Evolutionary conservation across 2,113 vertebrate species (phyloP), one percentile per base, ranked within the genome.

Genomic region (Megaceryle maxima): DNA sequence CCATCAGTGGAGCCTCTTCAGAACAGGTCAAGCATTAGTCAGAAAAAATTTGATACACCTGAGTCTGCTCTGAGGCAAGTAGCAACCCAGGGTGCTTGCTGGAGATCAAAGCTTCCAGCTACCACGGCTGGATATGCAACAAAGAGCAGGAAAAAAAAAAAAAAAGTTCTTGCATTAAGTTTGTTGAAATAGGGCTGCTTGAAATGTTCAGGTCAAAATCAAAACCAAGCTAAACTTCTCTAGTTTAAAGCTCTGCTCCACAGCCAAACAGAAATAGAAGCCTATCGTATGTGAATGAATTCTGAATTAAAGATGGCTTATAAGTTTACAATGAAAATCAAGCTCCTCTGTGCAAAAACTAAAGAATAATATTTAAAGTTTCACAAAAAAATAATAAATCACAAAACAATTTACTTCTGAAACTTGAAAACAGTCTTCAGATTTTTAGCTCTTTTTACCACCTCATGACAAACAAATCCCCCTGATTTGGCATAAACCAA

Each of bases 141-240:
- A 43, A 83, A 90, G 5, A 14, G 4, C 22, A 78, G 43, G n/a
- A n/a, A n/a, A n/a, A n/a, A n/a, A 10, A 14, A 35, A 68, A 35
- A 17, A 28, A 72, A 41, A 20, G 43, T 37, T 63, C 70, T 69
- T 55, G 13, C 33, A 39, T 28, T 24, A 80, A 78, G n/a, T 62
- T 60, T 33, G 66, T 39, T 66, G 75, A 56, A 93, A 87, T 10
- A 82, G 14, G 24, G 11, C 25, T 86, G 68, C 50, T 79, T 69
- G 70, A 92, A 96, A 86, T 35, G 57, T 46, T 81, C 63, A 33
- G 11, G 13, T 76, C 68, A 95, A 93, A 96, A 90, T 56, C 77
- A 84, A 92, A 96, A 87, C 77, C 78, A 92, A 87, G 46, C 20
- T 60, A 53, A 90, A 72, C 28, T 66, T 94, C 75, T 90, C 69